phyloP scores from a whole-genome alignment of 2,113 vertebrate genomes.

The Pseudois nayaur region DNA sequence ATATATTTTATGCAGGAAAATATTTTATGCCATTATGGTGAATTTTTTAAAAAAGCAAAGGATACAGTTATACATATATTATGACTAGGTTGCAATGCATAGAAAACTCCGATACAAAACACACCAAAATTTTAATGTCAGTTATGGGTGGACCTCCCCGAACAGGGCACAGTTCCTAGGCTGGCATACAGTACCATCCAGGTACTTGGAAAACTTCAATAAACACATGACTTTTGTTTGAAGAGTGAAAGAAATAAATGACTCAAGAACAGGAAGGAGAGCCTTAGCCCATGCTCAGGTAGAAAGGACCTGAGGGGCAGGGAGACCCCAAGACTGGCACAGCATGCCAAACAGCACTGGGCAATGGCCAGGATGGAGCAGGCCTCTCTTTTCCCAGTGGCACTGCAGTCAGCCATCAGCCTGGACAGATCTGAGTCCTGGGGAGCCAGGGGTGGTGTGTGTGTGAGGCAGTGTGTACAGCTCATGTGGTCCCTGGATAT shows the following conservation, averaged over 20 bases:
- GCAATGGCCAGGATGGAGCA: not conserved
- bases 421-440: not conserved
- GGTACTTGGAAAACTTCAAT: not conserved
- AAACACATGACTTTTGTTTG: not conserved
- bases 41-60: not conserved
- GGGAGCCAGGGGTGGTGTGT: accelerated
- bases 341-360: not conserved
- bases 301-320: not conserved
- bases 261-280: not conserved
- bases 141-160: not conserved
- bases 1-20: not conserved
- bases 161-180: not conserved
- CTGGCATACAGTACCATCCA: not conserved
- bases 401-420: not conserved
- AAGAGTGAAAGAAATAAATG: not conserved
- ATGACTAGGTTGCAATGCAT: not conserved
- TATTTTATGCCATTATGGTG: not conserved
- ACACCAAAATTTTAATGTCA: not conserved
- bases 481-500: not conserved
- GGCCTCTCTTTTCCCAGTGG: not conserved
- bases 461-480: not conserved
- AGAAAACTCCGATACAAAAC: not conserved
- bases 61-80: not conserved
- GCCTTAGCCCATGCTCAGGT: not conserved
- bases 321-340: not conserved